Conservation (phyloP, 1,140 invertebrate genomes). For the Caligus rogercresseyi region DNA sequence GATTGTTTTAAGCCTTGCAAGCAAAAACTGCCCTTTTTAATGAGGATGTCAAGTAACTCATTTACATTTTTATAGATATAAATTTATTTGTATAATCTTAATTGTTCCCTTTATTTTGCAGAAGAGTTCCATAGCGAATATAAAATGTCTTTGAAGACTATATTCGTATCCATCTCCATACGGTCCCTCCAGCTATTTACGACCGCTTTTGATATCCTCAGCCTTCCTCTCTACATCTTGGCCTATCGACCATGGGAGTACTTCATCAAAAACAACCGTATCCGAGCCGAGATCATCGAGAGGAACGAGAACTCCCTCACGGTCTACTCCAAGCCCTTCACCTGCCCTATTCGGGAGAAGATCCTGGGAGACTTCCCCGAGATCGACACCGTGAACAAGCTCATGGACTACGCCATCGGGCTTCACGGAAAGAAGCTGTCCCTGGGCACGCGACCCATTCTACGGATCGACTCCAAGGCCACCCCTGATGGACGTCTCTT, state of each 20-base stretch:
- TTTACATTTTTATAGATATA: no score
- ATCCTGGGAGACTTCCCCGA: background rate
- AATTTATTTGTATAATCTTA: no score
- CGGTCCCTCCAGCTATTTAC: background rate
- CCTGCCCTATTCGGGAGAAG: background rate
- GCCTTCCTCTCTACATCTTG: background rate
- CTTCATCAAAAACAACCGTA: background rate
- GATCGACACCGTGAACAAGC: constrained; percentile 1
- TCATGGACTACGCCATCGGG: constrained; percentile 21
- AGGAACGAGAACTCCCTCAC: background rate
- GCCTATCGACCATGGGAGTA: background rate
- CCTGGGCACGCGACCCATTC: constrained; percentile 23
- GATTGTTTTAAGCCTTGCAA: no score
- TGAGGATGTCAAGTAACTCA: no score
- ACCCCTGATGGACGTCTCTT: constrained; percentile 21
- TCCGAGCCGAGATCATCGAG: background rate
- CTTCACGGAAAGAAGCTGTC: constrained; percentile 21
- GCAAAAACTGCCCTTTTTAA: no score
- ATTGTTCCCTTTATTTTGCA: no score
- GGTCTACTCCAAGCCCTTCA: background rate
- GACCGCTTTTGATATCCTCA: background rate
- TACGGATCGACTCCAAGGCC: constrained; percentile 10
- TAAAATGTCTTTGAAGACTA: background rate
- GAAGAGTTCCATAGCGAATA: no score
- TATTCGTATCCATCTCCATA: background rate